Percentiles rank a stretch among this genome's conserved stretches.
phyloP scores from a whole-genome alignment of 1,140 invertebrate genomes.

The Heliconius nattereri region DNA sequence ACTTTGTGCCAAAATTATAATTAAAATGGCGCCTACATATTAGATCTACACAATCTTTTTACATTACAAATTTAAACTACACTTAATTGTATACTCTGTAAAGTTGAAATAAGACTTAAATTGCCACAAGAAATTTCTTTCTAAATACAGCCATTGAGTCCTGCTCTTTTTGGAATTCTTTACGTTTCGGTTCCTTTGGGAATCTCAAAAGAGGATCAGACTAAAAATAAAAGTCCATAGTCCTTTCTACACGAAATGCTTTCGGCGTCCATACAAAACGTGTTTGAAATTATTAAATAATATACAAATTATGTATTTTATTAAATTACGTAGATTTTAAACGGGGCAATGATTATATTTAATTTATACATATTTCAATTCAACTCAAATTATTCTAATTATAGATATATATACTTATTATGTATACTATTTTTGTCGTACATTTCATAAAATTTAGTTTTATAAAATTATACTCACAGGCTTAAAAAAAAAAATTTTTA shows the following conservation, averaged over 20 bases:
- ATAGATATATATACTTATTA: no score
- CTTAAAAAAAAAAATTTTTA: no score
- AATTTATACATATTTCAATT: no score
- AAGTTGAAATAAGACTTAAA: not conserved
- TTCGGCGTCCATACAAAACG: not conserved
- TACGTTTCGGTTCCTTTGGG: constrained; percentile 10
- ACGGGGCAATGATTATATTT: no score
- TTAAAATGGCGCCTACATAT: constrained; percentile 42
- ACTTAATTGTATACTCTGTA: not conserved
- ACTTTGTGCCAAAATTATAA: constrained; percentile 10
- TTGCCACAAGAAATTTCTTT: not conserved
- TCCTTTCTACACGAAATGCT: constrained; percentile 12
- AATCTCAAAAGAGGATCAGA: constrained; percentile 12
- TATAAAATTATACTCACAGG: no score
- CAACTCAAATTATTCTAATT: no score
- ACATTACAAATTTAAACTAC: not conserved
- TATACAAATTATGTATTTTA: not conserved
- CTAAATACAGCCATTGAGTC: not conserved
- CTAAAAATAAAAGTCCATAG: constrained; percentile 1
- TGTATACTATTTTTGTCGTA: no score
- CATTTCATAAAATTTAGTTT: no score
- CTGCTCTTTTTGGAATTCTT: not conserved
- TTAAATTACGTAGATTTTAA: not conserved
- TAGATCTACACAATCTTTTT: constrained; percentile 32
- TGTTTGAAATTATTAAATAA: constrained; percentile 14